phyloP scores from a whole-genome alignment of 2,888 invertebrate species.

The Hedya salicella region DNA sequence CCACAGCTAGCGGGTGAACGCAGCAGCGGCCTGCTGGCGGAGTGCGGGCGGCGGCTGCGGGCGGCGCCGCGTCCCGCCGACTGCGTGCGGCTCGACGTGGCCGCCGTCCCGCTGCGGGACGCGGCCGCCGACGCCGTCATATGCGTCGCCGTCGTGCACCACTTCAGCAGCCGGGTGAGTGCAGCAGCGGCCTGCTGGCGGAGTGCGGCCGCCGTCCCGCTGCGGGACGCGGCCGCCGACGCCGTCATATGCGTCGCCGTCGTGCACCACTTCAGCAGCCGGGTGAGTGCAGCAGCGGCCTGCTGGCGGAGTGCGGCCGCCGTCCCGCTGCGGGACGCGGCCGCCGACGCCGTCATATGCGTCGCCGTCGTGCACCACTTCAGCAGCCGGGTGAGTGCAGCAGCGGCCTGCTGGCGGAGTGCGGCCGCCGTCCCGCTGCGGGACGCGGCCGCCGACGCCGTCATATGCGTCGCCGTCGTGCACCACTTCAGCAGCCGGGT shows the following conservation, averaged over 20 bases:
- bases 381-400: no score
- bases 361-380: constrained; percentile 97
- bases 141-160: constrained; percentile 98
- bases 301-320: no score
- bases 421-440: no score
- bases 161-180: constrained; percentile 91
- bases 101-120: constrained; percentile 89
- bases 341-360: constrained; percentile 91
- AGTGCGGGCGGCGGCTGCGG: constrained; percentile 56
- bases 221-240: not conserved
- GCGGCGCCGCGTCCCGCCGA: constrained; percentile 75
- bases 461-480: constrained; percentile 78
- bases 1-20: constrained; percentile 90
- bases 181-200: not conserved
- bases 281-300: no score
- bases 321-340: no score
- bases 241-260: no score
- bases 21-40: constrained; percentile 75
- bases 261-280: no score
- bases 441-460: not conserved
- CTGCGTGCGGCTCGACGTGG: constrained; percentile 91
- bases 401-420: no score
- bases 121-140: constrained; percentile 91
- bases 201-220: not conserved
- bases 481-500: no score